Percentiles rank a stretch among this genome's conserved stretches.
Conservation (phyloP, 23 tunicate species). For the Diplosoma virens region DNA sequence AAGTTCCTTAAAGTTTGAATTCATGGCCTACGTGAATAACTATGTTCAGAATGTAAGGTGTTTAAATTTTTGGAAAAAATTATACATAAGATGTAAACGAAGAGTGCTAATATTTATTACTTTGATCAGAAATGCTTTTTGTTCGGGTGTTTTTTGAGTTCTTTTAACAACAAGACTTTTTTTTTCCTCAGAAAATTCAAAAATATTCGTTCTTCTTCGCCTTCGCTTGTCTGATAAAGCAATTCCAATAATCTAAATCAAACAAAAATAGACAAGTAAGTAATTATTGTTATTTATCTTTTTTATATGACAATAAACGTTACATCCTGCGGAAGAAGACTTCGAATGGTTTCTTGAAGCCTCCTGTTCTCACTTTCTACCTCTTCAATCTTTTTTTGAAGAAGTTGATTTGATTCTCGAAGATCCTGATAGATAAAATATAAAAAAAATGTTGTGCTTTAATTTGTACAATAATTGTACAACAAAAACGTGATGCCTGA, state of each 20-base stretch:
- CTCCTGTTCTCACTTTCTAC: slow-evolving; percentile 36
- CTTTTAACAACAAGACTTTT: slow-evolving; percentile 18
- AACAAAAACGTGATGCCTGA: no score
- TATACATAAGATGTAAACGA: no score
- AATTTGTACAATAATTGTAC: no score
- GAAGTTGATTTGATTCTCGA: not conserved
- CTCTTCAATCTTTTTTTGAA: slow-evolving; percentile 10
- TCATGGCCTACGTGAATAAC: no score
- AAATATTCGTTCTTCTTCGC: slow-evolving; percentile 26
- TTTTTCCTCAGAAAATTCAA: slow-evolving; percentile 27
- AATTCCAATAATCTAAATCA: not conserved
- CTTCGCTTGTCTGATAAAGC: not conserved
- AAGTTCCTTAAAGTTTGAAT: no score
- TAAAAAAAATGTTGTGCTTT: no score
- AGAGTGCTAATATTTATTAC: slow-evolving; percentile 9
- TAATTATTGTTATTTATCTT: not conserved
- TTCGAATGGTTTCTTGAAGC: slow-evolving; percentile 38
- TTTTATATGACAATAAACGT: not conserved
- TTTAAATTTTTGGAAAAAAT: no score
- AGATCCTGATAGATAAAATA: not conserved
- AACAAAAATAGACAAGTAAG: not conserved
- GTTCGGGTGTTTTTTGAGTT: slow-evolving; percentile 41
- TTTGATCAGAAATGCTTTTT: slow-evolving; percentile 38
- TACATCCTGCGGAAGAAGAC: not conserved
- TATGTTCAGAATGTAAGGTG: no score